Base-by-base conservation (phyloP, 2,888 invertebrate genomes). In the Meteorus colon region DNA sequence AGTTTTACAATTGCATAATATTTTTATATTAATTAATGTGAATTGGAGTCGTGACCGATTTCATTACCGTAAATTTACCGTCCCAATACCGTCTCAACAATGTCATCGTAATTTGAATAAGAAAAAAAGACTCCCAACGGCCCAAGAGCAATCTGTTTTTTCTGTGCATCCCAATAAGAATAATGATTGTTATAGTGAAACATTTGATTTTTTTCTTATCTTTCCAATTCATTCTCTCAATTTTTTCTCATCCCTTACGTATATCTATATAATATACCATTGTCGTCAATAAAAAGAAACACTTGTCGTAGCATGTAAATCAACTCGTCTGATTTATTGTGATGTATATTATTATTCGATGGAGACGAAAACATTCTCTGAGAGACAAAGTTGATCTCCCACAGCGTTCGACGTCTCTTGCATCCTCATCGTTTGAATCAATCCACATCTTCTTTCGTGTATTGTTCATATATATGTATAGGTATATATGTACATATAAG, bases 221-320 rank as follows among this genome's bases (percentile, higher is more conserved):
- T 55, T 34, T 8, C 16, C 16, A 19, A 65, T 65, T 19, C n/a
- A 41, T n/a, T 65, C 34, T n/a, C 5, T 10, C 16, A 65, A n/a
- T 37, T 62, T 24, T 65, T 65, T 37, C 19, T 37, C 31, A 37
- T 19, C 37, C 37, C 34, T 19, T 1, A 16, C n/a, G 19, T 14
- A 41, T 45, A 45, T 24, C 19, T 41, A 66, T 19, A 55, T 55
- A 37, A 45, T 72, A 48, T 48, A 41, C 48, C 29, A 66, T 66
- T 66, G 73, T 66, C 37, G 55, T 73, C 66, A 66, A 73, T 73
- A 73, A 73, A 73, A 73, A 73, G 51, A 19, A 59, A 66, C 73
- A 73, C 73, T 73, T 73, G 73, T 73, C 73, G 55, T 27, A 66
- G 31, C 66, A 73, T 73, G 73, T 73, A 73, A 73, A 73, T 73